phyloP scores from a whole-genome alignment of 2,797 vertebrate genomes.

The Taenioides sp. region DNA sequence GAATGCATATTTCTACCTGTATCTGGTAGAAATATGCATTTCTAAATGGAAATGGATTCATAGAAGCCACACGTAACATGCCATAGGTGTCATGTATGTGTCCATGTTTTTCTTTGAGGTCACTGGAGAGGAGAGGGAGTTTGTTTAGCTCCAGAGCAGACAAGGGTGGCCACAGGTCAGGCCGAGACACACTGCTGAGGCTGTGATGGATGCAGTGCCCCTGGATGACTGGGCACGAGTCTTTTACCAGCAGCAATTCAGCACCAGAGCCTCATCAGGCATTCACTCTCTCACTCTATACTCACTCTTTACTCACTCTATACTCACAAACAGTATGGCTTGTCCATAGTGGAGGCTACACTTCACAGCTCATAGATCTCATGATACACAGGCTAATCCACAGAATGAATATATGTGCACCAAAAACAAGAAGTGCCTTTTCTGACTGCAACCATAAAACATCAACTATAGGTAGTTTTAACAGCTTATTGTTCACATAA shows the following conservation, averaged over 20 bases:
- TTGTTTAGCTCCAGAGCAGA: conserved; percentile 26
- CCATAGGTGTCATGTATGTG: conserved; percentile 19
- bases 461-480: too few species aligned
- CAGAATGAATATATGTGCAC: too few species aligned
- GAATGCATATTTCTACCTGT: too few species aligned
- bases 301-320: neutral
- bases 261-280: conserved; percentile 32
- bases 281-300: conserved; percentile 12
- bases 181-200: conserved; percentile 39
- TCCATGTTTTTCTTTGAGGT: conserved; percentile 34
- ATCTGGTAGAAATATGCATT: neutral
- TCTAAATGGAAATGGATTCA: neutral
- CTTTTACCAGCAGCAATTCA: conserved; percentile 44
- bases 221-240: conserved; percentile 38
- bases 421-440: too few species aligned
- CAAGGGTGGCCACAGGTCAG: conserved; percentile 36
- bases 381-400: neutral
- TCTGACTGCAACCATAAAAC: too few species aligned
- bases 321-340: neutral
- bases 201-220: conserved; percentile 59
- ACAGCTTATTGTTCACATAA: too few species aligned
- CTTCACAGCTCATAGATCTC: neutral
- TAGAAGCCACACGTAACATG: conserved; percentile 6
- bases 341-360: neutral
- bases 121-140: conserved; percentile 35